Evolutionary conservation across 2,888 invertebrate species (phyloP).

Genomic region (Leptinotarsa peninsularis): DNA sequence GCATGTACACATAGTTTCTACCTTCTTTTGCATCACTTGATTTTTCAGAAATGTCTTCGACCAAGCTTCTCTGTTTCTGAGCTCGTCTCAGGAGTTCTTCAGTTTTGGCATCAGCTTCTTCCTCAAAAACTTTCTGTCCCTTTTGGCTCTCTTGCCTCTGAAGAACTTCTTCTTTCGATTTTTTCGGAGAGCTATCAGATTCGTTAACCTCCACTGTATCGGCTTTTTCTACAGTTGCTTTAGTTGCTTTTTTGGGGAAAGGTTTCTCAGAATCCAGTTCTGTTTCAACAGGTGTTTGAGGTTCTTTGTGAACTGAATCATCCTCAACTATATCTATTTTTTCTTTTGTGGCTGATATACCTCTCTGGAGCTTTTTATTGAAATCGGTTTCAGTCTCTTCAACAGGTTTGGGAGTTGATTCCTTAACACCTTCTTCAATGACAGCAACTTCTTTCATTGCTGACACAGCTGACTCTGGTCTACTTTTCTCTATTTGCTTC

Average conservation of each 20-base stretch:
- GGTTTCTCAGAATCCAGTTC: constrained; percentile 53
- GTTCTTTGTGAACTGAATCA: constrained; percentile 27
- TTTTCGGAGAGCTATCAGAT: constrained; percentile 34
- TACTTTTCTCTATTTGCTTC: constrained; percentile 27
- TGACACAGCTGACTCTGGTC: constrained; percentile 21
- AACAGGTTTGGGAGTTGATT: constrained; percentile 42
- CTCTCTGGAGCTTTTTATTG: constrained; percentile 58
- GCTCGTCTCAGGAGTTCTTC: constrained; percentile 75
- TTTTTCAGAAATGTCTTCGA: constrained; percentile 75
- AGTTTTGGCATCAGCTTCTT: constrained; percentile 71
- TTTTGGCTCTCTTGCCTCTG: constrained; percentile 54
- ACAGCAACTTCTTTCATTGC: constrained; percentile 45
- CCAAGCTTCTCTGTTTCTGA: constrained; percentile 76
- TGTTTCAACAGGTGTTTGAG: constrained; percentile 29
- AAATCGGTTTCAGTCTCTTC: constrained; percentile 48
- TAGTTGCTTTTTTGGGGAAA: constrained; percentile 59
- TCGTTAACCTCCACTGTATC: constrained; percentile 47
- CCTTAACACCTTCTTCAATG: constrained; percentile 32
- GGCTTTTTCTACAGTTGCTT: constrained; percentile 53
- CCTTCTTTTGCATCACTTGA: constrained; percentile 53
- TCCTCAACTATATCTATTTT: constrained; percentile 44
- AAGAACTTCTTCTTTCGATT: constrained; percentile 46
- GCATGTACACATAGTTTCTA: constrained; percentile 41
- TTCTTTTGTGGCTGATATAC: constrained; percentile 51
- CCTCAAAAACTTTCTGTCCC: constrained; percentile 65